Evolutionary conservation across 2,888 invertebrate species (phyloP).

Genomic region (Pheosia tremula): DNA sequence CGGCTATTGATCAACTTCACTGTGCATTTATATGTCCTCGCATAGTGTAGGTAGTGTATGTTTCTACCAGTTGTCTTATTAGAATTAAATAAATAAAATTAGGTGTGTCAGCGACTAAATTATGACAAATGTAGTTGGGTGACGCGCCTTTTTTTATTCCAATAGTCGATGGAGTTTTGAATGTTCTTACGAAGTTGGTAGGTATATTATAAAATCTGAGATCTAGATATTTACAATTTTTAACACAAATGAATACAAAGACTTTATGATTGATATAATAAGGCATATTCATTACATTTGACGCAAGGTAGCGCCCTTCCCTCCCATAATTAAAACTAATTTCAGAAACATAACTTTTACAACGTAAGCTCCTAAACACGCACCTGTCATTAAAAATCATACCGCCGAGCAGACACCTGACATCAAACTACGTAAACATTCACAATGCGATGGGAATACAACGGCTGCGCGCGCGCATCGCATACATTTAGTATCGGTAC

Average conservation of each 20-base stretch:
- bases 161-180: slow-evolving; percentile 9
- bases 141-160: slow-evolving; percentile 37
- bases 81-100: slow-evolving; percentile 39
- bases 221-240: too few relatives aligned
- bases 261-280: background rate
- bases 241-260: background rate
- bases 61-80: slow-evolving; percentile 22
- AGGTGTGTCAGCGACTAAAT: slow-evolving; percentile 19
- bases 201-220: background rate
- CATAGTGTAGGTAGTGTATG: background rate
- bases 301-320: slow-evolving; percentile 24
- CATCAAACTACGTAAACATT: slow-evolving; percentile 33
- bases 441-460: slow-evolving; percentile 38
- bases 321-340: slow-evolving; percentile 32
- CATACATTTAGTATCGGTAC: slow-evolving; percentile 52
- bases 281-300: slow-evolving; percentile 9
- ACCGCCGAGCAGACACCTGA: slow-evolving; percentile 23
- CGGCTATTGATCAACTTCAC: background rate
- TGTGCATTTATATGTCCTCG: too few relatives aligned
- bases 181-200: background rate
- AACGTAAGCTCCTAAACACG: slow-evolving; percentile 11
- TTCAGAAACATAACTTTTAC: slow-evolving; percentile 22
- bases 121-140: slow-evolving; percentile 32
- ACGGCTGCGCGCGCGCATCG: slow-evolving; percentile 19
- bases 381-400: slow-evolving; percentile 36